Percentiles rank a stretch among this genome's conserved stretches.
phyloP scores from a whole-genome alignment of 1,140 invertebrate species.

The Drosophila lacteicornis region DNA sequence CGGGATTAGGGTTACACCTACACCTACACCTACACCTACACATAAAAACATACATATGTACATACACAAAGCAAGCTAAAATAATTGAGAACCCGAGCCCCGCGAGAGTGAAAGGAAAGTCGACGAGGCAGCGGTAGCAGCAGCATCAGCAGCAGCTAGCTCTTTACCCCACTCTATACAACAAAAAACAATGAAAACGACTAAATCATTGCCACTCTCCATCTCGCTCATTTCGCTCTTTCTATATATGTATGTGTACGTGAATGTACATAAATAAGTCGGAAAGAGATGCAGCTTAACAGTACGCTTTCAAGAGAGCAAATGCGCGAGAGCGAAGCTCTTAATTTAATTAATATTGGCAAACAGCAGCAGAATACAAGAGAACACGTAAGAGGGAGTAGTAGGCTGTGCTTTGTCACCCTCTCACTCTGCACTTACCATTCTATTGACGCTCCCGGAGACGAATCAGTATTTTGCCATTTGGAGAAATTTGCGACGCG shows the following conservation, averaged over 20 bases:
- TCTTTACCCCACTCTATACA: slow-evolving; percentile 36
- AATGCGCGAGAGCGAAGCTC: slow-evolving; percentile 22
- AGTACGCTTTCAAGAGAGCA: slow-evolving; percentile 8
- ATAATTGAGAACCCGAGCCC: slow-evolving; percentile 47
- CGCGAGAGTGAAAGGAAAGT: slow-evolving; percentile 64
- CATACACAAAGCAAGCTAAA: slow-evolving; percentile 22
- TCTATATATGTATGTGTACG: neutral
- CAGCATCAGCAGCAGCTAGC: slow-evolving; percentile 31
- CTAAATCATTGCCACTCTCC: slow-evolving; percentile 70
- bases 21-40: slow-evolving; percentile 1
- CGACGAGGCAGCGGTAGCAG: slow-evolving; percentile 17
- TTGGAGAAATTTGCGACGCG: slow-evolving; percentile 21
- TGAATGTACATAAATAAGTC: slow-evolving; percentile 6
- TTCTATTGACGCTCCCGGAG: neutral
- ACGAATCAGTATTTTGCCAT: slow-evolving; percentile 21
- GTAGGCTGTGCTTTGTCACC: neutral
- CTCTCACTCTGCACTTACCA: neutral
- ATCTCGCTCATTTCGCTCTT: slow-evolving; percentile 52
- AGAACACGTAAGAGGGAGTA: slow-evolving; percentile 1
- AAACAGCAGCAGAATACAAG: slow-evolving; percentile 10
- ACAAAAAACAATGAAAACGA: slow-evolving; percentile 69
- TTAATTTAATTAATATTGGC: slow-evolving; percentile 51
- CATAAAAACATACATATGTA: neutral
- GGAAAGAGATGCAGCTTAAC: slow-evolving; percentile 22
- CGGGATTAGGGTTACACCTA: slow-evolving; percentile 41